Percentiles rank a stretch among this genome's conserved stretches.
These are phyloP conservation scores for Psephotus haematonotus DNA, from an alignment of 2,113 vertebrate species.

Conservation along the genomic window DNA sequence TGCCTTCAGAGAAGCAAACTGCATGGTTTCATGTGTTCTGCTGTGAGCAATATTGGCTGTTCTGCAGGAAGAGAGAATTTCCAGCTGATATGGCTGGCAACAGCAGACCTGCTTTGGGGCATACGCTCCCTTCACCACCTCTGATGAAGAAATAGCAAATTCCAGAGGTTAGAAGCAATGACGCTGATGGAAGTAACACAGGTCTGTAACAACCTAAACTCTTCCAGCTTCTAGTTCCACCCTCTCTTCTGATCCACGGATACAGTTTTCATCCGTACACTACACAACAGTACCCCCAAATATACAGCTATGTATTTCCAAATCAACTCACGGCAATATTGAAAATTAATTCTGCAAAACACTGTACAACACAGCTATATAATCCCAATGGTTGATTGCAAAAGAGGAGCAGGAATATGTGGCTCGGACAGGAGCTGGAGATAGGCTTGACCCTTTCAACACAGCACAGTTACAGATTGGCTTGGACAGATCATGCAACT, in stretches of 20 bases:
- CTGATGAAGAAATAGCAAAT: not conserved
- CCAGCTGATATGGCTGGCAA: not conserved
- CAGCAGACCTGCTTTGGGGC: not conserved
- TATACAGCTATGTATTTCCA: not conserved
- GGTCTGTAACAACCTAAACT: not conserved
- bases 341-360: not conserved
- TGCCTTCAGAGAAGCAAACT: not conserved
- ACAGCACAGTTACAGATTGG: not conserved
- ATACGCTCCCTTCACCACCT: not conserved
- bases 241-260: not conserved
- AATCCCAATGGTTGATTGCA: not conserved
- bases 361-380: not conserved
- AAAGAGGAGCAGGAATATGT: not conserved
- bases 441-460: not conserved
- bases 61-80: not conserved
- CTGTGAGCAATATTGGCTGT: not conserved
- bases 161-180: not conserved
- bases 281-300: not conserved
- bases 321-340: not conserved
- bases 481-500: not conserved
- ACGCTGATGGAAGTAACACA: not conserved
- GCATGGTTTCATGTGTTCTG: not conserved
- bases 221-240: not conserved
- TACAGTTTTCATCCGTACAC: not conserved
- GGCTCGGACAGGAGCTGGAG: not conserved